These are phyloP conservation scores for Drosophila sulfurigaster DNA, from an alignment of 1,140 invertebrate genomes.

Conservation along the genomic window DNA sequence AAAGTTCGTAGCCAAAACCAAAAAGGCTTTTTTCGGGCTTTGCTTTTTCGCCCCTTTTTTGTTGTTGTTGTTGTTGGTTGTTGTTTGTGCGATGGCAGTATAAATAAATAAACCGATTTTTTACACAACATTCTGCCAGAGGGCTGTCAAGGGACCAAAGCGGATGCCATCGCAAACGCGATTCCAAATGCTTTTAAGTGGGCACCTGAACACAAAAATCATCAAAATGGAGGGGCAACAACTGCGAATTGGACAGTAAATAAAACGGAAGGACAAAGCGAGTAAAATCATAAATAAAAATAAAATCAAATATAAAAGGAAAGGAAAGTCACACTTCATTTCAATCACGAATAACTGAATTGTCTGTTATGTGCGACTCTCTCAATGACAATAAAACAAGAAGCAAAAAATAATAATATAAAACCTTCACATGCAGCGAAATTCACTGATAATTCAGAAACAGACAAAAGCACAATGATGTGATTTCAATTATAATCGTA, in stretches of 20 bases:
- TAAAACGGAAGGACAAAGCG: conserved; percentile 65
- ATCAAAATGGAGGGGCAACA: conserved; percentile 35
- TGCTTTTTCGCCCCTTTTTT: conserved; percentile 18
- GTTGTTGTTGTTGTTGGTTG: too few relatives aligned
- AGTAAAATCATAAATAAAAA: conserved; percentile 70
- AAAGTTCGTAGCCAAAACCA: conserved; percentile 30
- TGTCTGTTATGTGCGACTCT: conserved; percentile 48
- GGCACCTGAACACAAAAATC: conserved; percentile 39
- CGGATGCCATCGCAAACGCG: conserved; percentile 30
- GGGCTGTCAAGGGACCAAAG: conserved; percentile 53
- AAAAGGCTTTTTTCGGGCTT: conserved; percentile 51
- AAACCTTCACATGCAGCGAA: conserved; percentile 30
- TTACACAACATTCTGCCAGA: conserved; percentile 41
- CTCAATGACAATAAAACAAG: conserved; percentile 24
- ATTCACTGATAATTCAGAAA: background rate
- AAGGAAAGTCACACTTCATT: conserved; percentile 67
- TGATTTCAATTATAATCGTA: conserved; percentile 4
- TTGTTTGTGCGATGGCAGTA: conserved; percentile 10
- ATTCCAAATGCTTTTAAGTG: conserved; percentile 60
- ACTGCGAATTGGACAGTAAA: conserved; percentile 24
- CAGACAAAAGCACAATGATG: conserved; percentile 58
- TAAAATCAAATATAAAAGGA: conserved; percentile 13
- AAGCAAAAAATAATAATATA: conserved; percentile 49
- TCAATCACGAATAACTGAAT: conserved; percentile 48
- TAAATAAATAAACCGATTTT: conserved; percentile 81